Conservation (phyloP, 2,113 vertebrate species). For the Chaetodon auriga region DNA sequence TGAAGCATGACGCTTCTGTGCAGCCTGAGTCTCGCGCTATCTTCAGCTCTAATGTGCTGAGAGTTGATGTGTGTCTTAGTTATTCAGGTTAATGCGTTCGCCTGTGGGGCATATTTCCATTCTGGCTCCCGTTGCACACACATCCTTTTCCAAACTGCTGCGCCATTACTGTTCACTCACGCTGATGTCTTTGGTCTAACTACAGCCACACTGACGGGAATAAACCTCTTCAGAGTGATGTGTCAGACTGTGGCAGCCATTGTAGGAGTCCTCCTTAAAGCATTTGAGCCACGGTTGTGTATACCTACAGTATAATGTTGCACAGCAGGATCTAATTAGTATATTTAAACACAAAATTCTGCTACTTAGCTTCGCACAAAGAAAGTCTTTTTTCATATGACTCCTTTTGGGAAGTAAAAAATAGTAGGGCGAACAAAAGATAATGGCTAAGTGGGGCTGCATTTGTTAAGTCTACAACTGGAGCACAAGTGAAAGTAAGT, state of each 20-base stretch:
- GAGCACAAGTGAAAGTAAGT: background rate
- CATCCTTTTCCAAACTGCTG: slow-evolving; percentile 64
- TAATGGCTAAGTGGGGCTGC: background rate
- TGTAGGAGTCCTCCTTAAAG: slow-evolving; percentile 33
- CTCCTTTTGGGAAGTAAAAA: background rate
- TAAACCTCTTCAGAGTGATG: slow-evolving; percentile 38
- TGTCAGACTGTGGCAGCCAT: slow-evolving; percentile 18
- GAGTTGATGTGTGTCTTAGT: slow-evolving; percentile 68
- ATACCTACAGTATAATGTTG: background rate
- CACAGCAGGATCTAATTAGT: background rate
- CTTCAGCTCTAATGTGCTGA: slow-evolving; percentile 57
- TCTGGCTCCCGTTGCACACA: slow-evolving; percentile 61
- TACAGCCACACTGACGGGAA: slow-evolving; percentile 50
- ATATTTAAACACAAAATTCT: background rate
- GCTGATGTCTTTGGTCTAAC: slow-evolving; percentile 55
- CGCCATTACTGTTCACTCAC: slow-evolving; percentile 57
- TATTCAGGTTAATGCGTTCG: slow-evolving; percentile 80
- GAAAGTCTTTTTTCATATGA: background rate
- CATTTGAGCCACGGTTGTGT: background rate
- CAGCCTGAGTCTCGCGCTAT: slow-evolving; percentile 42
- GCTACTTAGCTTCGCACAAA: background rate
- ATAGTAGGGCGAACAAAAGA: background rate
- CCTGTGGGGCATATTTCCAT: slow-evolving; percentile 72
- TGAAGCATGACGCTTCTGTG: slow-evolving; percentile 21
- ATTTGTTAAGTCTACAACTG: background rate